These are phyloP conservation scores for Aporophyla lueneburgensis DNA, from an alignment of 2,888 invertebrate species.

Conservation along the genomic window DNA sequence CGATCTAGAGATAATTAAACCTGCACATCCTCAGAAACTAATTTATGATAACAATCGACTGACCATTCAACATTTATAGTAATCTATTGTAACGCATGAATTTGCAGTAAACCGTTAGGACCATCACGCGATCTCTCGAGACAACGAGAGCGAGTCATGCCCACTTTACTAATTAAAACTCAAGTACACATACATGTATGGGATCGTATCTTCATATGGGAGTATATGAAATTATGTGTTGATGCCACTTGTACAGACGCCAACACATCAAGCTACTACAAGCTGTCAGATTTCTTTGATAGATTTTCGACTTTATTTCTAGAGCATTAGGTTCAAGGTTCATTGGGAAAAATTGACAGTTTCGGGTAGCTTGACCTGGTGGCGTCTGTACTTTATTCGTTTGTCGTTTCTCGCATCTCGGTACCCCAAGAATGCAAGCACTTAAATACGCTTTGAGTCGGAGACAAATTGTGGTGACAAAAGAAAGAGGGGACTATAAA, in stretches of 20 bases:
- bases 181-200: conserved; percentile 48
- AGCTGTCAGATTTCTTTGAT: too few species aligned
- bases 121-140: conserved; percentile 77
- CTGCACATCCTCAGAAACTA: conserved; percentile 39
- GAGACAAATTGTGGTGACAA: conserved; percentile 58
- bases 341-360: too few species aligned
- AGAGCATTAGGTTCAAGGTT: too few species aligned
- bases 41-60: conserved; percentile 58
- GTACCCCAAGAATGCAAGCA: conserved; percentile 33
- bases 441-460: conserved; percentile 34
- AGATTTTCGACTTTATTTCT: too few species aligned
- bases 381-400: conserved; percentile 44
- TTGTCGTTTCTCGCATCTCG: conserved; percentile 18
- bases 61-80: conserved; percentile 68
- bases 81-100: conserved; percentile 74
- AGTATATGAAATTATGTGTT: conserved; percentile 49
- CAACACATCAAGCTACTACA: too few species aligned
- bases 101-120: conserved; percentile 75
- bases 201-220: conserved; percentile 41
- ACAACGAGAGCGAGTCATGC: conserved; percentile 75
- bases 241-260: conserved; percentile 38
- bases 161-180: conserved; percentile 85
- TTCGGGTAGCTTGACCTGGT: too few species aligned
- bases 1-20: conserved; percentile 44
- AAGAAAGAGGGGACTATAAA: conserved; percentile 59